Base-by-base conservation (phyloP, 2,888 invertebrate genomes). In the Leptothorax acervorum region DNA sequence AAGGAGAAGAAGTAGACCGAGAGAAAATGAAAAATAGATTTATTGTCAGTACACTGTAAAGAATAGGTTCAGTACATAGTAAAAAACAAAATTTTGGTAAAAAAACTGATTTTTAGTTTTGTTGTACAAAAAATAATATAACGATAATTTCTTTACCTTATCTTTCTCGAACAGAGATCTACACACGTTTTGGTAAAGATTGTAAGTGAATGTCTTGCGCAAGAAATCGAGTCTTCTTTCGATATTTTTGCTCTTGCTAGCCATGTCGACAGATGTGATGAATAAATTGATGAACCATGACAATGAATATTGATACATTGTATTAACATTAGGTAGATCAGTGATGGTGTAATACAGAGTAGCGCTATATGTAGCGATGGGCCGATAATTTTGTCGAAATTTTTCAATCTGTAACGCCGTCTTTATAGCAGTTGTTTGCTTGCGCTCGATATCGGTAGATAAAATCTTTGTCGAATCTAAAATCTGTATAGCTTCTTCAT, bases 221-320 rank as follows among this genome's bases (percentile, higher is more conserved):
- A 97, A 94, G 91, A 96, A 96, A 51, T 95, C 92, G 71, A 96
- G 94, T 39, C 97, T 95, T 78, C 95, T 93, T 68, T 95, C 94
- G 57, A 96, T 92, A 62, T 93, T 68, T 62, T 92, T 65, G 91
- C 95, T 92, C 89, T 94, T 93, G 89, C 93, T 93, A 23, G 95
- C 94, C 15, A 95, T 95, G 48, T 96, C 95, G 79, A 97, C 96
- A 4, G 97, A 96, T 84, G 94, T 95, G 11, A 96, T 94, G 92
- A 96, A 97, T 31, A 97, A 94, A 88, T 96, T 96, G 75, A 96
- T 96, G 91, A 97, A 97, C 97, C 97, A 97, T 5, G 95, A 94
- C 8, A 97, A 94, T 0, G 97, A 97, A 94, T 96, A 97, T 92
- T 96, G 96, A 91, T 97, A 97, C 96, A 97, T 96, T 66, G 96